These are phyloP conservation scores for Ptiloglossa arizonensis DNA, from an alignment of 1,140 invertebrate species.

Conservation along the genomic window DNA sequence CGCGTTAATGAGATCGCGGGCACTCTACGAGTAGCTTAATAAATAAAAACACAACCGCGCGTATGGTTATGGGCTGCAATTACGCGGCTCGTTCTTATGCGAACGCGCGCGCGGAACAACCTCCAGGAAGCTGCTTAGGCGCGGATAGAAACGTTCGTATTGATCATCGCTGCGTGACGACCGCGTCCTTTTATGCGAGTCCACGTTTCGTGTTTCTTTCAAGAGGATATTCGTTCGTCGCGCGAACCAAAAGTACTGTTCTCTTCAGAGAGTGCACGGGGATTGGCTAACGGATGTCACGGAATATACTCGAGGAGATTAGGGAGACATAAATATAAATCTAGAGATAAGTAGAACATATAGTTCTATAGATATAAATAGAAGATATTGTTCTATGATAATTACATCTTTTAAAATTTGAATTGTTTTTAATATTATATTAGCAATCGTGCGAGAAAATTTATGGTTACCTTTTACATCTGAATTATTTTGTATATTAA, in stretches of 20 bases:
- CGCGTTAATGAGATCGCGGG: constrained; percentile 38
- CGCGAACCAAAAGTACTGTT: constrained; percentile 7
- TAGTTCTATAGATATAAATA: too few relatives aligned
- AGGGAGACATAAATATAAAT: too few relatives aligned
- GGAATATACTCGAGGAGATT: too few relatives aligned
- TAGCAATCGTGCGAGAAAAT: too few relatives aligned
- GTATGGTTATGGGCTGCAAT: constrained; percentile 10
- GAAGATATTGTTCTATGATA: too few relatives aligned
- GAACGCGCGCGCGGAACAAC: neutral
- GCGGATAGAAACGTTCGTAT: constrained; percentile 45
- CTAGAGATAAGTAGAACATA: too few relatives aligned
- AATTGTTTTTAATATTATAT: too few relatives aligned
- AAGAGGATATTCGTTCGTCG: neutral
- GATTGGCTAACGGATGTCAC: too few relatives aligned
- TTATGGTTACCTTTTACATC: too few relatives aligned
- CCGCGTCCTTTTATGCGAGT: constrained; percentile 14
- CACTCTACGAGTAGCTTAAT: constrained; percentile 27
- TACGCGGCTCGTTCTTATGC: constrained; percentile 1
- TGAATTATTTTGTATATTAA: too few relatives aligned
- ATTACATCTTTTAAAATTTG: too few relatives aligned
- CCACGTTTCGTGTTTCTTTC: constrained; percentile 2
- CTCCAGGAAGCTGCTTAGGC: constrained; percentile 10
- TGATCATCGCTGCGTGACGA: constrained; percentile 57
- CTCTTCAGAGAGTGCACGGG: neutral
- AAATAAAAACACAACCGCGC: constrained; percentile 26